A percentile compares a stretch with the other conserved stretches of the same genome.
These are phyloP conservation scores for Trilocha varians DNA, from an alignment of 2,888 invertebrate genomes.

Conservation along the genomic window DNA sequence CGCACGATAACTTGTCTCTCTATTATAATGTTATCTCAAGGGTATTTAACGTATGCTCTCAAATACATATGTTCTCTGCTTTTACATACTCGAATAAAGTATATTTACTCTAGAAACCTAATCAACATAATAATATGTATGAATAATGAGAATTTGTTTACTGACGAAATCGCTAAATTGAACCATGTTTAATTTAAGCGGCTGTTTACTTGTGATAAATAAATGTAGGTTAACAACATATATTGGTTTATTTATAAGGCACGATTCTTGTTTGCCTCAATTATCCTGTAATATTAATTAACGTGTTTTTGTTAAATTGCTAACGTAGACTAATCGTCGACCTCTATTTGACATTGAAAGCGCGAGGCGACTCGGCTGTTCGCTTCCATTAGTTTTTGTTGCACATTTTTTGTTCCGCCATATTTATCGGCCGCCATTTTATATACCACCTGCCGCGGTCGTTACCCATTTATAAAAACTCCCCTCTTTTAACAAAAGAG, in stretches of 20 bases:
- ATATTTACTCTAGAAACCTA: not conserved
- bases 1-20: not conserved
- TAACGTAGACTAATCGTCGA: constrained; percentile 22
- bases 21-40: not conserved
- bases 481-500: constrained; percentile 60
- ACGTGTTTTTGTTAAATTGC: constrained; percentile 7
- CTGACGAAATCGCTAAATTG: not conserved
- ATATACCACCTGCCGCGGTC: constrained; percentile 69
- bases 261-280: constrained; percentile 7
- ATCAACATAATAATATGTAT: not conserved
- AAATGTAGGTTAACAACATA: constrained; percentile 4
- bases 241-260: not conserved
- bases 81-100: not conserved
- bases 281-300: constrained; percentile 11
- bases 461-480: constrained; percentile 65
- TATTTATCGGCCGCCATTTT: constrained; percentile 56
- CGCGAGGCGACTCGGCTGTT: constrained; percentile 21
- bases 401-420: constrained; percentile 50
- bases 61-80: no score
- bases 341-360: constrained; percentile 64
- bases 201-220: not conserved
- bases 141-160: not conserved
- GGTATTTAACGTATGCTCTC: not conserved
- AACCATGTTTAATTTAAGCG: not conserved
- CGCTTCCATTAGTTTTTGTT: constrained; percentile 48